A percentile compares a stretch with the other conserved stretches of the same genome.
Conservation (phyloP, 2,113 vertebrate species). For the Crotalus helleri region DNA sequence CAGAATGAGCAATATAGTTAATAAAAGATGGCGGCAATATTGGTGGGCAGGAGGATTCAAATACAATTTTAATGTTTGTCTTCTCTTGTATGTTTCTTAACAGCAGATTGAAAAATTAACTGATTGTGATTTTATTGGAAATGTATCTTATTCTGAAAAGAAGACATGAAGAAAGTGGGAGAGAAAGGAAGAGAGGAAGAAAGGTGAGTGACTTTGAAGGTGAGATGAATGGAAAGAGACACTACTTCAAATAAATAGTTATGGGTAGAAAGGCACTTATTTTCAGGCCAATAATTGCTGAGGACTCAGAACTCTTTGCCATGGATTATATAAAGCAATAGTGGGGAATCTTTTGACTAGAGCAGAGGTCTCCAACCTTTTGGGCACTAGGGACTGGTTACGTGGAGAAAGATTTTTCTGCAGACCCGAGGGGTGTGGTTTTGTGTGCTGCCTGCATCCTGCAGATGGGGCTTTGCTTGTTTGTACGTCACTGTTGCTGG, state of each 20-base stretch:
- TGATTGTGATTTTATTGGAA: neutral
- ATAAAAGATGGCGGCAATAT: too few relatives aligned
- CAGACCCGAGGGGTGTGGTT: too few relatives aligned
- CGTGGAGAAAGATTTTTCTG: too few relatives aligned
- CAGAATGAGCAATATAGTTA: too few relatives aligned
- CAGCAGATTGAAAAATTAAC: neutral
- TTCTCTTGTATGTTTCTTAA: neutral
- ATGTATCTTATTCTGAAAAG: neutral
- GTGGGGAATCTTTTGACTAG: neutral
- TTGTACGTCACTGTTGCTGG: too few relatives aligned
- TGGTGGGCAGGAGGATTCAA: too few relatives aligned
- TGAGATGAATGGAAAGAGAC: neutral
- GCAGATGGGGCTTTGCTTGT: too few relatives aligned
- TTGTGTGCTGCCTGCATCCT: too few relatives aligned
- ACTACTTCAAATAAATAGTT: neutral
- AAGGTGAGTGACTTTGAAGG: neutral
- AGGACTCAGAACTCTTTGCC: neutral
- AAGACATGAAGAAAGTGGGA: neutral
- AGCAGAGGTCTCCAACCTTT: too few relatives aligned
- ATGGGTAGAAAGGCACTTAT: neutral
- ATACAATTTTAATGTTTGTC: too few relatives aligned
- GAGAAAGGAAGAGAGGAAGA: neutral
- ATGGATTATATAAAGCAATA: neutral
- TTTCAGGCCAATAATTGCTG: neutral
- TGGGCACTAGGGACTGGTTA: too few relatives aligned